A percentile compares a stretch with the other conserved stretches of the same genome.
These are phyloP conservation scores for Cosmia trapezina DNA, from an alignment of 2,888 invertebrate species.

Conservation along the genomic window DNA sequence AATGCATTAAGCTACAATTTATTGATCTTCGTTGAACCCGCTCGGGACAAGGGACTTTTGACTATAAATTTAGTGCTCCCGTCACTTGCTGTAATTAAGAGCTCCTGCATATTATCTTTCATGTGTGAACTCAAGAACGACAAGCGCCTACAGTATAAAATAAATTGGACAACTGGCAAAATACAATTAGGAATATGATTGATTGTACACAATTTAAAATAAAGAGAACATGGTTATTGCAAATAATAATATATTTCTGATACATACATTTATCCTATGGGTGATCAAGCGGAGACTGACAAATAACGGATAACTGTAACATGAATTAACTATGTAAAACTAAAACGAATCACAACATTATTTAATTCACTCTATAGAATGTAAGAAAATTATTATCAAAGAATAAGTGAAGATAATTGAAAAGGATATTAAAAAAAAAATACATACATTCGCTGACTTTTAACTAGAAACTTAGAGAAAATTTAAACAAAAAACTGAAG, in stretches of 20 bases:
- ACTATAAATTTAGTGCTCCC: conserved; percentile 54
- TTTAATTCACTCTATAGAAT: not conserved
- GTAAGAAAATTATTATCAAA: no score
- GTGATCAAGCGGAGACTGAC: not conserved
- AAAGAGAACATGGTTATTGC: not conserved
- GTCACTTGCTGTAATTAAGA: conserved; percentile 56
- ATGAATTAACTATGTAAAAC: not conserved
- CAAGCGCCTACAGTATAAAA: not conserved
- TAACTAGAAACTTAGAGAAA: not conserved
- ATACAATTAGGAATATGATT: not conserved
- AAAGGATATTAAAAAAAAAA: not conserved
- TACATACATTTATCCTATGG: not conserved
- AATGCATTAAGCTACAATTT: conserved; percentile 62
- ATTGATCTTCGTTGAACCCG: conserved; percentile 44
- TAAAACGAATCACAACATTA: not conserved
- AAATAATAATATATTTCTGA: not conserved
- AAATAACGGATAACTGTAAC: not conserved
- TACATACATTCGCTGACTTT: not conserved
- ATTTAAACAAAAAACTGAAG: not conserved
- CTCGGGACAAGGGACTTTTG: conserved; percentile 47
- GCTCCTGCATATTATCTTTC: conserved; percentile 27
- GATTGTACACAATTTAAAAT: not conserved
- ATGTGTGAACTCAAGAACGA: conserved; percentile 5
- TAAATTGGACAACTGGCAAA: not conserved
- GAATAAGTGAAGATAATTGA: not conserved